Conservation (phyloP, 2,888 invertebrate genomes). For the Timema cristinae region DNA sequence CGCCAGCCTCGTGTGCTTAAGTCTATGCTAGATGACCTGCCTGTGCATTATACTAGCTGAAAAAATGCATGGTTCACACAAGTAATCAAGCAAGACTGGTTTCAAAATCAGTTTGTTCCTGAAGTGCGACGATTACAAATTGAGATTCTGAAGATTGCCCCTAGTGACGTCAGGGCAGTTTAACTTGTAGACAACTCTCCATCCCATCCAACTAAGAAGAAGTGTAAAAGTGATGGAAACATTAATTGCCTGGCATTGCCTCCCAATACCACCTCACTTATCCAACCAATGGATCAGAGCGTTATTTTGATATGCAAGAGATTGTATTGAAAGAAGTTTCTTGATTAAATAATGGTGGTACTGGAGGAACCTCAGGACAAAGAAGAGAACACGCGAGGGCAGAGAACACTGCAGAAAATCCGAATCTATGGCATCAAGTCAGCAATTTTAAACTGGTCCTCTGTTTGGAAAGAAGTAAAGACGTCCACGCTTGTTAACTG, state of each 20-base stretch:
- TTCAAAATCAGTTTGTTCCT: not conserved
- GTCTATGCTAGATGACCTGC: not conserved
- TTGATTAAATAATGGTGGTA: slow-evolving; percentile 9
- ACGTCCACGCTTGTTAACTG: not conserved
- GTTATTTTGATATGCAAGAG: not conserved
- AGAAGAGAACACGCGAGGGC: slow-evolving; percentile 5
- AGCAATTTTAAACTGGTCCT: slow-evolving; percentile 12
- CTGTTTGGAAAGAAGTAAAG: slow-evolving; percentile 5
- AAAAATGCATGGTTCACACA: slow-evolving; percentile 18
- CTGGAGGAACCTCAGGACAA: slow-evolving; percentile 1
- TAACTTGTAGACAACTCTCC: not conserved
- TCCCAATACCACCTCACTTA: slow-evolving; percentile 8
- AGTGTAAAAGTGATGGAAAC: not conserved
- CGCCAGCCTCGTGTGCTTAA: not conserved
- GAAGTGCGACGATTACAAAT: not conserved
- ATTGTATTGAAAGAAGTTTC: slow-evolving; percentile 6
- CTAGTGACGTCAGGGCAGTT: slow-evolving; percentile 2
- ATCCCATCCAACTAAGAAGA: not conserved
- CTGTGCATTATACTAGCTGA: slow-evolving; percentile 1
- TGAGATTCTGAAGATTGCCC: not conserved
- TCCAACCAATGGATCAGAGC: not conserved
- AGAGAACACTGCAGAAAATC: slow-evolving; percentile 6
- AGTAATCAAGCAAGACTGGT: not conserved
- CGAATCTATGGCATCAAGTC: not conserved
- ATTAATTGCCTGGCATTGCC: slow-evolving; percentile 13